These are phyloP conservation scores for Ptiloglossa arizonensis DNA, from an alignment of 1,140 invertebrate genomes.

Conservation along the genomic window DNA sequence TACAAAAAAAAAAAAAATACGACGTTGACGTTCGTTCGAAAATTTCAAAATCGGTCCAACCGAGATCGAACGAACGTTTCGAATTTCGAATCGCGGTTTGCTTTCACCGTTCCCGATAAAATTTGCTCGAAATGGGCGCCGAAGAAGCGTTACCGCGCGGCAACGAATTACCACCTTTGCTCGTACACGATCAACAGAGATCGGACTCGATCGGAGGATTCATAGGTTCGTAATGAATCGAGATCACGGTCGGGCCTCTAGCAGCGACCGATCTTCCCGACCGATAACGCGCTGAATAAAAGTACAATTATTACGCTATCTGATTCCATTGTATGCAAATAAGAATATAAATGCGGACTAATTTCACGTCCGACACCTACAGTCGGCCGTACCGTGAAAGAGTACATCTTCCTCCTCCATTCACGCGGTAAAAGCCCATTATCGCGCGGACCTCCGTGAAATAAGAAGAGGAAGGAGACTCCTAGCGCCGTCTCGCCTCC, in stretches of 20 bases:
- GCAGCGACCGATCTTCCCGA: constrained; percentile 26
- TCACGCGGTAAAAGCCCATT: constrained; percentile 67
- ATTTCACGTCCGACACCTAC: constrained; percentile 64
- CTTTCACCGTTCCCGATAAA: no score
- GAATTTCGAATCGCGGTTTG: no score
- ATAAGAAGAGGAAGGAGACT: constrained; percentile 59
- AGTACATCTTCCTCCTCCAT: constrained; percentile 59
- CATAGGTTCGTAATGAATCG: constrained; percentile 5
- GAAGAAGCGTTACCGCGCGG: no score
- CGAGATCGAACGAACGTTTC: no score
- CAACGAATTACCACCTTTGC: background rate
- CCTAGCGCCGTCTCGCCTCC: constrained; percentile 48
- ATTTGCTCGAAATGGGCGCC: background rate
- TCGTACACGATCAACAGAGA: constrained; percentile 11
- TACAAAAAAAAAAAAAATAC: no score
- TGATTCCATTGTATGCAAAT: constrained; percentile 68
- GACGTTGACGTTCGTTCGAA: no score
- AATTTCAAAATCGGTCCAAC: no score
- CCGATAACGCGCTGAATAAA: constrained; percentile 58
- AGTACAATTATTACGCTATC: constrained; percentile 67
- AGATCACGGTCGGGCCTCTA: constrained; percentile 6
- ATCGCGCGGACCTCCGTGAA: constrained; percentile 51
- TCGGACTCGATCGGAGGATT: constrained; percentile 9
- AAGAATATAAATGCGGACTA: constrained; percentile 67
- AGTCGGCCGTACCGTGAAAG: constrained; percentile 40